phyloP scores from a whole-genome alignment of 2,888 invertebrate species.

The Bibio marci region DNA sequence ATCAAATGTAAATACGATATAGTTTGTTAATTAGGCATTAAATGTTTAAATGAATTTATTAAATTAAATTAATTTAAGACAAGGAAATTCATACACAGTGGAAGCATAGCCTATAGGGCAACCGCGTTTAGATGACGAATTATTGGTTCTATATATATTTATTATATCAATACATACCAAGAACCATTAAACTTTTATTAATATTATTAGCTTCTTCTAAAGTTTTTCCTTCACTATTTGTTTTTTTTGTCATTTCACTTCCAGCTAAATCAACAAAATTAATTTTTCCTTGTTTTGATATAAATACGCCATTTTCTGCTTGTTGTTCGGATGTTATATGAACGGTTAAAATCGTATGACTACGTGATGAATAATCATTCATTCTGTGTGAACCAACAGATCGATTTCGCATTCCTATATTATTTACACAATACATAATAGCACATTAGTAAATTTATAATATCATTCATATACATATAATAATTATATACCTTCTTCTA shows the following conservation, averaged over 20 bases:
- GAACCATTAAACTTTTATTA: slow-evolving; percentile 85
- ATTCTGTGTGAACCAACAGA: slow-evolving; percentile 80
- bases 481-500: slow-evolving; percentile 68
- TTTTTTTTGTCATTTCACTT: slow-evolving; percentile 92
- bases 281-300: slow-evolving; percentile 84
- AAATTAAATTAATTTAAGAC: too few relatives aligned
- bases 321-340: slow-evolving; percentile 75
- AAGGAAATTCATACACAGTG: too few relatives aligned
- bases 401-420: slow-evolving; percentile 70
- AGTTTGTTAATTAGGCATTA: too few relatives aligned
- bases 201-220: slow-evolving; percentile 91
- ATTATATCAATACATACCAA: slow-evolving; percentile 41
- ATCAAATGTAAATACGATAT: too few relatives aligned
- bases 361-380: slow-evolving; percentile 85
- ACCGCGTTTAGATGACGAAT: too few relatives aligned
- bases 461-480: too few relatives aligned
- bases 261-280: slow-evolving; percentile 93
- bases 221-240: slow-evolving; percentile 71
- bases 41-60: too few relatives aligned
- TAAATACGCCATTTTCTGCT: slow-evolving; percentile 63
- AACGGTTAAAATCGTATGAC: slow-evolving; percentile 82
- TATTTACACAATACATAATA: slow-evolving; percentile 3
- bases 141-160: too few relatives aligned
- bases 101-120: too few relatives aligned
- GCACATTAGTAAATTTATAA: too few relatives aligned